A percentile compares a stretch with the other conserved stretches of the same genome.
These are phyloP conservation scores for Scaptomyza caliginosa DNA, from an alignment of 2,888 invertebrate species.

Conservation along the genomic window DNA sequence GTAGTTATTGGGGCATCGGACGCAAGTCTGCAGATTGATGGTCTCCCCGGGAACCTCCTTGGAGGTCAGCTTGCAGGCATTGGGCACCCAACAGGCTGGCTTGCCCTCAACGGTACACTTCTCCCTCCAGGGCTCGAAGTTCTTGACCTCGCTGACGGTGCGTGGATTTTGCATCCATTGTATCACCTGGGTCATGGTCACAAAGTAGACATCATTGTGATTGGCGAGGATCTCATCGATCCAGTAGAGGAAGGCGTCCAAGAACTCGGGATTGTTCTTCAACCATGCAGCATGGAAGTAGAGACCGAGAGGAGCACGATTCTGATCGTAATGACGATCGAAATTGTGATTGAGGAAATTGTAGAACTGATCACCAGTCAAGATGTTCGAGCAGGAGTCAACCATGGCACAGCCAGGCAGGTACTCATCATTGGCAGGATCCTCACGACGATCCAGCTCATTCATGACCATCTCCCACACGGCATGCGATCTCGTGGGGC, in stretches of 20 bases:
- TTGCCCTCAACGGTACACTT: conserved; percentile 94
- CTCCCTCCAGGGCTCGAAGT: conserved; percentile 97
- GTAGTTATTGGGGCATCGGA: conserved; percentile 96
- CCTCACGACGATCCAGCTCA: conserved; percentile 95
- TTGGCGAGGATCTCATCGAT: conserved; percentile 93
- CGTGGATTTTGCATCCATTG: conserved; percentile 98
- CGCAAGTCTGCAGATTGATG: conserved; percentile 95
- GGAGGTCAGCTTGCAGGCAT: conserved; percentile 95
- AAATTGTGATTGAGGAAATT: conserved; percentile 97
- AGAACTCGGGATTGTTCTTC: conserved; percentile 95
- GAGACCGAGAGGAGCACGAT: conserved; percentile 93
- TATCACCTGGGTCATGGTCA: conserved; percentile 97
- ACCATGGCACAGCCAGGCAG: conserved; percentile 97
- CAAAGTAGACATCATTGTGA: conserved; percentile 96
- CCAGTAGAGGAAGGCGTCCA: conserved; percentile 97
- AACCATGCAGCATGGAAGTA: conserved; percentile 98
- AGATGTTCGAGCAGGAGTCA: conserved; percentile 96
- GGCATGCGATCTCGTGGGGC: conserved; percentile 95
- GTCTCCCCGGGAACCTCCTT: conserved; percentile 98
- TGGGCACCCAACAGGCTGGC: conserved; percentile 94
- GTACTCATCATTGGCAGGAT: conserved; percentile 94
- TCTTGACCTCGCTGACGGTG: conserved; percentile 92
- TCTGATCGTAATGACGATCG: conserved; percentile 95
- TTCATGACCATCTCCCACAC: conserved; percentile 99
- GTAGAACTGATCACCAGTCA: conserved; percentile 96